A percentile compares a stretch with the other conserved stretches of the same genome.
phyloP scores from a whole-genome alignment of 2,888 invertebrate genomes.

The Philonicus albiceps region DNA sequence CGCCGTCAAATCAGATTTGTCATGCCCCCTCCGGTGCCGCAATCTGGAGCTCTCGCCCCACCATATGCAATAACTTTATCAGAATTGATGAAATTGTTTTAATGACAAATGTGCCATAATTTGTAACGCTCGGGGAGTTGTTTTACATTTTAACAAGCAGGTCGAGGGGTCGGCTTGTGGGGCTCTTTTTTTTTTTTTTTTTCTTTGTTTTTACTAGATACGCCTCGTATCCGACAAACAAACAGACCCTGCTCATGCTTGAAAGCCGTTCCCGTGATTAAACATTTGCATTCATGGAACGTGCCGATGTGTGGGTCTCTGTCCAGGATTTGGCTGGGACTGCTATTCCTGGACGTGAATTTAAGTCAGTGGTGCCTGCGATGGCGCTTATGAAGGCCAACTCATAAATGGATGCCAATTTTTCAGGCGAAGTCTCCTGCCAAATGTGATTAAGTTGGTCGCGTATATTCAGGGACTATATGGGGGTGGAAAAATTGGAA shows the following conservation, averaged over 20 bases:
- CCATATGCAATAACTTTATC: slow-evolving; percentile 22
- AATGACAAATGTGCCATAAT: slow-evolving; percentile 37
- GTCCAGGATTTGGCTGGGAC: background rate
- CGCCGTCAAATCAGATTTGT: background rate
- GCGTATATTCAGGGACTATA: background rate
- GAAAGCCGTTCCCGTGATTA: slow-evolving; percentile 3
- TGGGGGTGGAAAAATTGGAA: background rate
- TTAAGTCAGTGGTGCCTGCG: slow-evolving; percentile 6
- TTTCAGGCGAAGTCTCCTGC: background rate
- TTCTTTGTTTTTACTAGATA: background rate
- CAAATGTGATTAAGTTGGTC: background rate
- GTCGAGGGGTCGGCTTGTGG: background rate
- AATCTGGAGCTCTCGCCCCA: background rate
- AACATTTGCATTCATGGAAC: background rate
- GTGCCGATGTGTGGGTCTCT: background rate
- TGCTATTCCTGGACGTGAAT: background rate
- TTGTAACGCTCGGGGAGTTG: slow-evolving; percentile 11
- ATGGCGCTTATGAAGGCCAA: background rate
- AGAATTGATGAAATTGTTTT: slow-evolving; percentile 41
- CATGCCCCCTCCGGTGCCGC: background rate
- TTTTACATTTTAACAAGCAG: slow-evolving; percentile 37
- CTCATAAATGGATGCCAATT: slow-evolving; percentile 37
- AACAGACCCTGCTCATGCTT: background rate
- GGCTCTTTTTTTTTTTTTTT: too few species aligned
- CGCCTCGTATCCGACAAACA: background rate